phyloP scores from a whole-genome alignment of 2,113 vertebrate species.

The Albula glossodonta region DNA sequence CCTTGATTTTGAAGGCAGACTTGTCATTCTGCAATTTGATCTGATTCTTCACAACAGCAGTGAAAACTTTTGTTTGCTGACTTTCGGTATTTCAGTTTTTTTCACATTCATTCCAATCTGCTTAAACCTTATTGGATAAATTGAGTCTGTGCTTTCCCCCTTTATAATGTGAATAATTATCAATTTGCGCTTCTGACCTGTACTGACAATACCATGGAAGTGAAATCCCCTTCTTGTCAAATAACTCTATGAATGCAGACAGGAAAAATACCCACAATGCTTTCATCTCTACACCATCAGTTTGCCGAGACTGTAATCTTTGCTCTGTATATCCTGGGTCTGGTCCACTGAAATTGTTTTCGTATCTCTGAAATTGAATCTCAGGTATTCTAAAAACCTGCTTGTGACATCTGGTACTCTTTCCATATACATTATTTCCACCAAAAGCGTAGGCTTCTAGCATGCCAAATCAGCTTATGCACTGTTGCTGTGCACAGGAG shows the following conservation, averaged over 20 bases:
- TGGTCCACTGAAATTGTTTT: conserved; percentile 55
- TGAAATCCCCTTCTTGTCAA: background rate
- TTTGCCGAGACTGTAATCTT: conserved; percentile 34
- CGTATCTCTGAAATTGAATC: conserved; percentile 67
- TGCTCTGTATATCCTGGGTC: conserved; percentile 49
- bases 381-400: conserved; percentile 48
- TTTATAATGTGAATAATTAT: background rate
- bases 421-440: conserved; percentile 41
- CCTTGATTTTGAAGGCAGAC: background rate
- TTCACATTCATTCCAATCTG: background rate
- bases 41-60: background rate
- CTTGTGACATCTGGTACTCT: conserved; percentile 51
- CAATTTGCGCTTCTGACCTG: background rate
- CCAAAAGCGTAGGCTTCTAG: conserved; percentile 37
- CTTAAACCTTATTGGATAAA: background rate
- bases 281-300: conserved; percentile 35
- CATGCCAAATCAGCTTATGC: conserved; percentile 47
- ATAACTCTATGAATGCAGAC: background rate
- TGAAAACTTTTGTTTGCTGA: too few relatives aligned
- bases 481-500: conserved; percentile 32
- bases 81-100: background rate
- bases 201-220: conserved; percentile 1
- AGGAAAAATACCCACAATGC: background rate
- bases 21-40: background rate
- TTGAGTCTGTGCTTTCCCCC: background rate